Base-by-base conservation (phyloP, 2,113 vertebrate genomes). In the Chauna torquata region DNA sequence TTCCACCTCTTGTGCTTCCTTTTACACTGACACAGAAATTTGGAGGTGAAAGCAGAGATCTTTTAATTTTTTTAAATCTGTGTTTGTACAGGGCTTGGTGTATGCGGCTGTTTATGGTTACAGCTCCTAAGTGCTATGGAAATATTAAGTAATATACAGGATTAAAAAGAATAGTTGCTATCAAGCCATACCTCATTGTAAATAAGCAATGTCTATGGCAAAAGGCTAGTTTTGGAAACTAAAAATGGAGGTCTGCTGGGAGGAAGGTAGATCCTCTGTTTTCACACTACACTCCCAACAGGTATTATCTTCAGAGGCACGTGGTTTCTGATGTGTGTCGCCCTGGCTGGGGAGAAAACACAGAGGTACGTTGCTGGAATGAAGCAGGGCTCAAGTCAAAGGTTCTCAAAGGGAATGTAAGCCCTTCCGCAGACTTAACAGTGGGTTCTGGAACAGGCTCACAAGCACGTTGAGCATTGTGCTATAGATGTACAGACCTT, bases 341-440 rank as follows among this genome's bases (percentile, higher is more conserved):
- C 44, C 25, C 14, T 44, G 6, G 9, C 32, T 34, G 30, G 24
- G 14, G 16, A 90, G 36, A 70, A 93, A 93, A 61, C 24, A 59
- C 8, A 61, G 50, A 52, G 10, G 2, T 25, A 38, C 47, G 58
- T 27, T 61, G 20, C 54, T 28, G 18, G 47, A 83, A 72, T 44
- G 58, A 74, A 77, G 49, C 44, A 86, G 20, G 32, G 19, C 15
- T 58, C 71, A 27, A 82, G 19, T 71, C 47, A 83, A 23, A 72
- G 16, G 34, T 2, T 87, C 8, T 64, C 0, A 0, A 82, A 84
- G 13, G 19, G 9, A 5, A 69, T 17, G 13, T 19, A 23, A 40
- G 42, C 34, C 11, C 12, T 75, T 55, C 18, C 30, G 34, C 32
- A 34, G 23, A 34, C 20, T 44, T 57, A n/a, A n/a, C 27, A 32